Evolutionary conservation across 1,140 invertebrate species (phyloP), one percentile per base, ranked within the genome.

Genomic region (Drosophila willistoni): DNA sequence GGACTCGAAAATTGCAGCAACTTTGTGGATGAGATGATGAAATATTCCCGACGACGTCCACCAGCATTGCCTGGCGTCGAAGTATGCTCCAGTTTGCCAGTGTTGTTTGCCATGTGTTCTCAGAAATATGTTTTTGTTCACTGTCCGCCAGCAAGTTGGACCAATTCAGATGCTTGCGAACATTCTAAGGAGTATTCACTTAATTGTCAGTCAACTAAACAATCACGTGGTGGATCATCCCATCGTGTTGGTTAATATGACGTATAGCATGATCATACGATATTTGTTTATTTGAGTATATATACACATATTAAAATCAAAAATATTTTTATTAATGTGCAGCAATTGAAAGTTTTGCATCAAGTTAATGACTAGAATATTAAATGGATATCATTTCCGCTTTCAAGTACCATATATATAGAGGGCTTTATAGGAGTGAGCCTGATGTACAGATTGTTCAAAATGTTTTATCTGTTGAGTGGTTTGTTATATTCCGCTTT

Each of bases 111-210:
- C 0, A 19, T 77, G 0, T 87, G 83, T 59, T 12, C 68, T 1
- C 60, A 64, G 44, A 71, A 36, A n/a, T 68, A 80, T 12, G 55
- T 68, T 0, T 87, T 80, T 22, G 62, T 51, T 25, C n/a, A 89
- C 10, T 87, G 80, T 0, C 83, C 83, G 0, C 4, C 73, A 7
- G 25, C 73, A 39, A 83, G 70, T 10, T 87, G 83, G 83, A 55
- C 62, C 0, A 34, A 57, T 17, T 64, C 68, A 7, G 44, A 70
- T 14, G 12, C 5, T 13, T 87, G 83, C 41, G 71, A 87, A 13
- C 34, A 61, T 22, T 55, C 67, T 0, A 72, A 68, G 6, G 67
- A 77, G 13, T 70, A 71, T 54, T 64, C 64, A 12, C 12, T 83
- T 0, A 71, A 72, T 13, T 87, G 83, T 17, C 61, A 77, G 19